Conservation (phyloP, 1,140 invertebrate genomes). For the Caerostris darwini region DNA sequence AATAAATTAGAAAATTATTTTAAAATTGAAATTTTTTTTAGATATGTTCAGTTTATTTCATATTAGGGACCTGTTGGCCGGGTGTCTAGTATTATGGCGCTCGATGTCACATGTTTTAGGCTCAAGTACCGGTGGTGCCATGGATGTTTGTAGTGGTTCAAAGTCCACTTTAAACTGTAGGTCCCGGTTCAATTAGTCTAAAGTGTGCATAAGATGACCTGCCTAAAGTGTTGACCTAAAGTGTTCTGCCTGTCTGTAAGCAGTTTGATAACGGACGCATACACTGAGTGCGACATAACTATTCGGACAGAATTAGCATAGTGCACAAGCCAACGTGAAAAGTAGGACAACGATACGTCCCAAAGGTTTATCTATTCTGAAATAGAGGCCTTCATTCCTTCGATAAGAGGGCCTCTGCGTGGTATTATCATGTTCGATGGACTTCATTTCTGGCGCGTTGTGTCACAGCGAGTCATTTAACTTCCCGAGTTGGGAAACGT, state of each 20-base stretch:
- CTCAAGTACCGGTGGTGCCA: too few relatives aligned
- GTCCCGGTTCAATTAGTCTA: too few relatives aligned
- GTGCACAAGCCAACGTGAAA: neutral
- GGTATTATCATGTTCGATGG: neutral
- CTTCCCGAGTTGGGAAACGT: neutral
- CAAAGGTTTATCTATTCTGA: neutral
- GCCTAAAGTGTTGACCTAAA: neutral
- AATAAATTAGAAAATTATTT: too few relatives aligned
- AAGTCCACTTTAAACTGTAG: too few relatives aligned
- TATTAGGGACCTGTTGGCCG: too few relatives aligned
- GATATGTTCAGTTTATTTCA: too few relatives aligned
- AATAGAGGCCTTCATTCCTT: neutral
- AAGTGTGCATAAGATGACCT: too few relatives aligned
- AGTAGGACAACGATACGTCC: neutral
- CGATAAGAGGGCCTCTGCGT: neutral
- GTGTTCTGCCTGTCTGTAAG: neutral
- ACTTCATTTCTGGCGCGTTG: constrained; percentile 7
- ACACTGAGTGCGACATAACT: neutral
- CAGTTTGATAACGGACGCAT: neutral
- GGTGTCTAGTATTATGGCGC: too few relatives aligned
- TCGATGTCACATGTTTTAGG: too few relatives aligned
- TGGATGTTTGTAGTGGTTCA: too few relatives aligned
- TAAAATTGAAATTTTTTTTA: too few relatives aligned
- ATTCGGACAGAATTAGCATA: constrained; percentile 16
- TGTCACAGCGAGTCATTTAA: neutral